A percentile compares a stretch with the other conserved stretches of the same genome.
Evolutionary conservation across 2,797 vertebrate species (phyloP).

Genomic region (Darevskia nairensis): DNA sequence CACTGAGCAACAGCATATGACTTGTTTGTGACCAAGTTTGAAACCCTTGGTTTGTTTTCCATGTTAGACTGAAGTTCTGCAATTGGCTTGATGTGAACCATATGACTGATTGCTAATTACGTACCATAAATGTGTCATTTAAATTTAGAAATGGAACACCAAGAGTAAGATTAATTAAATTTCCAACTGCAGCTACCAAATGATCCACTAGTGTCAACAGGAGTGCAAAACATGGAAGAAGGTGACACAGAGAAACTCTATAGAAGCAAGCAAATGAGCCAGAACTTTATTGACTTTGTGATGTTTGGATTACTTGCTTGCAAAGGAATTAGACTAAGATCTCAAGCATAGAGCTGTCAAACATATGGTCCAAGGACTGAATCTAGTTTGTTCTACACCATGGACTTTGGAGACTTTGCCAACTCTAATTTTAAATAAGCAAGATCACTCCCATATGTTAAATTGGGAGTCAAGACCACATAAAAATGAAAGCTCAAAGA

Average conservation of each 20-base stretch:
- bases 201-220: not conserved
- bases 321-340: not conserved
- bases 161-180: not conserved
- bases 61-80: not conserved
- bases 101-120: not conserved
- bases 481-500: not conserved
- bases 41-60: not conserved
- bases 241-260: not conserved
- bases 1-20: not conserved
- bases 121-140: not conserved
- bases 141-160: not conserved
- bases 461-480: not conserved
- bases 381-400: not conserved
- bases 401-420: not conserved
- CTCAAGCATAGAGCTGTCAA: conserved; percentile 6
- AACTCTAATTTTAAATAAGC: not conserved
- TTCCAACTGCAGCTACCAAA: conserved; percentile 19
- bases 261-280: not conserved
- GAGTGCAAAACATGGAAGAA: not conserved
- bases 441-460: not conserved
- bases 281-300: not conserved
- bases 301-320: conserved; percentile 6
- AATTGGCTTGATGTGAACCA: not conserved
- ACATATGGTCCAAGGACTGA: not conserved
- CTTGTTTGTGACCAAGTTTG: not conserved